A percentile compares a stretch with the other conserved stretches of the same genome.
phyloP scores from a whole-genome alignment of 2,888 invertebrate genomes.

The Pollenia angustigena region DNA sequence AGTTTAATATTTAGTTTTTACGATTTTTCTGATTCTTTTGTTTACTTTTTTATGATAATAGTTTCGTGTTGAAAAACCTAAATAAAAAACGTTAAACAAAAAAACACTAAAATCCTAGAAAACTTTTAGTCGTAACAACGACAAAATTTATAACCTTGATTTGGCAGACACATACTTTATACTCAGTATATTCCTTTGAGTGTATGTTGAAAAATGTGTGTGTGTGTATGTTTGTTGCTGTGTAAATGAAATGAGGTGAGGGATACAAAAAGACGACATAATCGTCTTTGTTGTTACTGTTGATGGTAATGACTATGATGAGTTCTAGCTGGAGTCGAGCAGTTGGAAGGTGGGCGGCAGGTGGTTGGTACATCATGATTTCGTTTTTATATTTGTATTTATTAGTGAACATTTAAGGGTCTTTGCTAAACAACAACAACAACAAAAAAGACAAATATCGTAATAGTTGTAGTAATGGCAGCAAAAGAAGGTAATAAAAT shows the following conservation, averaged over 20 bases:
- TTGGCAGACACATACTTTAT: conserved; percentile 51
- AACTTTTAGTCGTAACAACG: conserved; percentile 57
- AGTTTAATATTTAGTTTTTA: conserved; percentile 39
- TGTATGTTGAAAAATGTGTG: neutral
- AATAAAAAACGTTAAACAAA: conserved; percentile 44
- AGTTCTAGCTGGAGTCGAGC: neutral
- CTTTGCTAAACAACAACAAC: conserved; percentile 23
- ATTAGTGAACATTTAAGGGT: conserved; percentile 21
- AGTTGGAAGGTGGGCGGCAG: too few relatives aligned
- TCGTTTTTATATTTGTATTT: neutral
- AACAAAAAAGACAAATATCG: neutral
- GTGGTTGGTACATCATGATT: conserved; percentile 8
- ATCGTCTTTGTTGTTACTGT: conserved; percentile 17
- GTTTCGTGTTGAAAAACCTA: conserved; percentile 80
- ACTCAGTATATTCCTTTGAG: neutral
- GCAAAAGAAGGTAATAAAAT: conserved; percentile 73
- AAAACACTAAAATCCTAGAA: conserved; percentile 49
- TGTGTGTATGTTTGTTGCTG: neutral
- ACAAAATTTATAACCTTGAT: conserved; percentile 68
- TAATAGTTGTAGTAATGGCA: neutral
- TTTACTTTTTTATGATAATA: conserved; percentile 81
- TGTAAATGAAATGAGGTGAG: conserved; percentile 8
- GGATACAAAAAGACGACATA: conserved; percentile 25
- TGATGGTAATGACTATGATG: conserved; percentile 28
- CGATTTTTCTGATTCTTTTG: conserved; percentile 56